Evolutionary conservation across 2,113 vertebrate genomes (phyloP).

Genomic region (Phyllostomus discolor): DNA sequence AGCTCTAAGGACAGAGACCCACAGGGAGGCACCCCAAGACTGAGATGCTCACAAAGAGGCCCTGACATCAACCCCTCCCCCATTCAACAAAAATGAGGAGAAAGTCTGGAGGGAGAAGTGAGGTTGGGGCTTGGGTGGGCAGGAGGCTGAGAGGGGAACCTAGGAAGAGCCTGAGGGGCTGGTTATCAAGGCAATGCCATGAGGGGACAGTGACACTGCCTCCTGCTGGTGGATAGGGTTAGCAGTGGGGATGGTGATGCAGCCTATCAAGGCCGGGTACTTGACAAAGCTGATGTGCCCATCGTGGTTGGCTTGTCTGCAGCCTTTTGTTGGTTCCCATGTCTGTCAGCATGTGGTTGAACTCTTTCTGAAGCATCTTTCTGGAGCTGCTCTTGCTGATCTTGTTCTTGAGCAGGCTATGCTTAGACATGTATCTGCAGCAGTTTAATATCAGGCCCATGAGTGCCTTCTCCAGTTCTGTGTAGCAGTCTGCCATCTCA

Average conservation of each 20-base stretch:
- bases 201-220: accelerated
- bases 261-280: conserved; percentile 83
- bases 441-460: conserved; percentile 83
- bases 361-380: conserved; percentile 81
- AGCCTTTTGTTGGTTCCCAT: conserved; percentile 77
- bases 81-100: neutral
- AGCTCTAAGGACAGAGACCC: conserved; percentile 16
- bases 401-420: conserved; percentile 77
- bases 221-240: conserved; percentile 80
- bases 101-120: neutral
- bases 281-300: conserved; percentile 83
- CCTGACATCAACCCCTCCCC: neutral
- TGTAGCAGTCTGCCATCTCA: conserved; percentile 60
- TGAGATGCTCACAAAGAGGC: neutral
- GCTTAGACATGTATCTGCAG: conserved; percentile 77
- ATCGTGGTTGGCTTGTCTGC: conserved; percentile 66
- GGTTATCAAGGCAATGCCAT: neutral
- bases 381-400: conserved; percentile 83
- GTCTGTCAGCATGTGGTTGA: conserved; percentile 84
- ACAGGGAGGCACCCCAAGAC: neutral
- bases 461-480: conserved; percentile 81
- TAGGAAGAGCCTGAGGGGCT: neutral
- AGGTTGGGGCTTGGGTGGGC: neutral
- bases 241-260: conserved; percentile 81
- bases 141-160: neutral